phyloP scores from a whole-genome alignment of 2,888 invertebrate species.

The Bruchidius siliquastri region DNA sequence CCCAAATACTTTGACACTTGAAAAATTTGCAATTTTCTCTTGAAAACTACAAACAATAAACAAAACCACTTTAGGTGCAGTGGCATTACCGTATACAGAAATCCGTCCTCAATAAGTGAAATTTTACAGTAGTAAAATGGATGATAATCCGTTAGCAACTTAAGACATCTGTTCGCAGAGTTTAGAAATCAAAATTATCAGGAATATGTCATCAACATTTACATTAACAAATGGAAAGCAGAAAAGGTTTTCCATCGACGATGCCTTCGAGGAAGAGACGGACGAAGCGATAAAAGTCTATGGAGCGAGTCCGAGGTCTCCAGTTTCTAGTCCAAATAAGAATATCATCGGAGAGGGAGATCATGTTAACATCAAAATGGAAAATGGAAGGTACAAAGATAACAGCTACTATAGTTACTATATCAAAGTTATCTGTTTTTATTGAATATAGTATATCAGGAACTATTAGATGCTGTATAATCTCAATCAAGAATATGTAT shows the following conservation, averaged over 20 bases:
- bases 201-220: neutral
- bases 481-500: too few relatives aligned
- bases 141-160: neutral
- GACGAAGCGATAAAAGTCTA: slow-evolving; percentile 78
- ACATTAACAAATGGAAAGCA: slow-evolving; percentile 30
- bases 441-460: too few relatives aligned
- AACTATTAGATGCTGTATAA: too few relatives aligned
- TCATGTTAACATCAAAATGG: slow-evolving; percentile 39
- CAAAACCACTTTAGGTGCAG: slow-evolving; percentile 1
- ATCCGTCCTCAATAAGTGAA: neutral
- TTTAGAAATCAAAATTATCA: neutral
- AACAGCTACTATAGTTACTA: slow-evolving; percentile 1
- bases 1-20: neutral
- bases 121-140: neutral
- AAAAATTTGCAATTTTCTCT: neutral
- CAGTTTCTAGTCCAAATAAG: slow-evolving; percentile 51
- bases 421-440: neutral
- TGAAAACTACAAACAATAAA: neutral
- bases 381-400: slow-evolving; percentile 32
- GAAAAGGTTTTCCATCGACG: slow-evolving; percentile 76
- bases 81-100: neutral
- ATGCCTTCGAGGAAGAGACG: slow-evolving; percentile 80
- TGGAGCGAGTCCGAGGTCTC: slow-evolving; percentile 70
- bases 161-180: neutral
- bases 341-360: slow-evolving; percentile 54